These are phyloP conservation scores for Ridgeia piscesae DNA, from an alignment of 1,140 invertebrate genomes.

Conservation along the genomic window DNA sequence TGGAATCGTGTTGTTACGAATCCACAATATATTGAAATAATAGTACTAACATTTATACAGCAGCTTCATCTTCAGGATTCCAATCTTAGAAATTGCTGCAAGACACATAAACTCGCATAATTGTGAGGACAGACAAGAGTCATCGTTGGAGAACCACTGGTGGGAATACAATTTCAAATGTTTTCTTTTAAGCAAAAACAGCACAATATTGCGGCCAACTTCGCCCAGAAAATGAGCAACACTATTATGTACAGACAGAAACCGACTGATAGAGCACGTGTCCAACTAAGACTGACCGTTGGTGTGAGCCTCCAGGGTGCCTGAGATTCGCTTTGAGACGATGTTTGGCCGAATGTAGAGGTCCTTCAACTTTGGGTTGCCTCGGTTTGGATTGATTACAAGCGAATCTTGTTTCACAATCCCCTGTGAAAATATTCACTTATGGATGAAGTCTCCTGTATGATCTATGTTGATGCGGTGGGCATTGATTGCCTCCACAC, in stretches of 20 bases:
- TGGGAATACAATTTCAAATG: too few species aligned
- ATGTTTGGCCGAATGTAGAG: constrained; percentile 98
- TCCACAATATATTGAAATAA: too few species aligned
- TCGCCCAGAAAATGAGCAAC: neutral
- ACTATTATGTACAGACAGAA: neutral
- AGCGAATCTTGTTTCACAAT: constrained; percentile 98
- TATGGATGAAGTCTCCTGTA: neutral
- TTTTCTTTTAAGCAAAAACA: too few species aligned
- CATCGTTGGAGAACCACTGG: too few species aligned
- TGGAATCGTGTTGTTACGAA: too few species aligned
- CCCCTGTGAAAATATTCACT: constrained; percentile 45
- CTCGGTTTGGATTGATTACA: constrained; percentile 87
- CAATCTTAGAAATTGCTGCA: too few species aligned
- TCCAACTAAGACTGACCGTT: constrained; percentile 69
- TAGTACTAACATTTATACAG: too few species aligned
- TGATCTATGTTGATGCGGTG: too few species aligned
- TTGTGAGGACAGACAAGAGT: too few species aligned
- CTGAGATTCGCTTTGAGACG: constrained; percentile 94
- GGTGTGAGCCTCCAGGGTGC: constrained; percentile 85
- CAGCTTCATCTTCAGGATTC: too few species aligned
- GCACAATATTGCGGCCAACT: neutral
- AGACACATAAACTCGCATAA: too few species aligned
- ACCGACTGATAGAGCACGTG: neutral
- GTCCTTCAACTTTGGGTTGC: constrained; percentile 98
- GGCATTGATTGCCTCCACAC: neutral